These are phyloP conservation scores for Pteronotus mesoamericanus DNA, from an alignment of 2,797 vertebrate species.

Conservation along the genomic window DNA sequence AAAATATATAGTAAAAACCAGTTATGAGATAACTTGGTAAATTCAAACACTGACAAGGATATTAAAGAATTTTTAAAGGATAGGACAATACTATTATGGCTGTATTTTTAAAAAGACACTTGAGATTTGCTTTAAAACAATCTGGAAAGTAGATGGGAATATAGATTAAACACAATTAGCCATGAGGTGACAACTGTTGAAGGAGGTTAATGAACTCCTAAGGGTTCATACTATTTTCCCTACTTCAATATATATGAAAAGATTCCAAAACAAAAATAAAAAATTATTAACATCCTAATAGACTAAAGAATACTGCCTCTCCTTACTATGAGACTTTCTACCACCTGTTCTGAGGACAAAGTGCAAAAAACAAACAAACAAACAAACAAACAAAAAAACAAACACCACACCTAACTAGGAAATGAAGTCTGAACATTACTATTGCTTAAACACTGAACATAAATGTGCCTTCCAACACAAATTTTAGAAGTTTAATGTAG, in stretches of 20 bases:
- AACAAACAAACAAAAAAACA: no score
- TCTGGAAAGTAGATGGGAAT: not conserved
- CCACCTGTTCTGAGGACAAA: not conserved
- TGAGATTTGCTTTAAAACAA: conserved; percentile 22
- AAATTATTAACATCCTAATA: not conserved
- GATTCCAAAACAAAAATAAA: conserved; percentile 20
- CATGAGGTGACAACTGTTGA: not conserved
- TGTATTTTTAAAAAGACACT: not conserved
- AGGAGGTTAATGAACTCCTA: not conserved
- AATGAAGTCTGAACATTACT: not conserved
- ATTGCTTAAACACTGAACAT: not conserved
- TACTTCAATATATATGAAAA: not conserved
- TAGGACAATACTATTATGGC: not conserved
- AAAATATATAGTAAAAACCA: not conserved
- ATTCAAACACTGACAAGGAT: not conserved
- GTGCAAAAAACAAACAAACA: not conserved
- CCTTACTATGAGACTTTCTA: not conserved
- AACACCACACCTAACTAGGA: not conserved
- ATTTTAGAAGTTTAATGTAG: not conserved
- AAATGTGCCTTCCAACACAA: not conserved
- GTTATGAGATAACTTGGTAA: not conserved
- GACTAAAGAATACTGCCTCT: not conserved
- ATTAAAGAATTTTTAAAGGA: not conserved
- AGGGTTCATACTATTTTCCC: not conserved
- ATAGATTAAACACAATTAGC: not conserved